These are phyloP conservation scores for Sprattus sprattus DNA, from an alignment of 2,113 vertebrate genomes.

Conservation along the genomic window DNA sequence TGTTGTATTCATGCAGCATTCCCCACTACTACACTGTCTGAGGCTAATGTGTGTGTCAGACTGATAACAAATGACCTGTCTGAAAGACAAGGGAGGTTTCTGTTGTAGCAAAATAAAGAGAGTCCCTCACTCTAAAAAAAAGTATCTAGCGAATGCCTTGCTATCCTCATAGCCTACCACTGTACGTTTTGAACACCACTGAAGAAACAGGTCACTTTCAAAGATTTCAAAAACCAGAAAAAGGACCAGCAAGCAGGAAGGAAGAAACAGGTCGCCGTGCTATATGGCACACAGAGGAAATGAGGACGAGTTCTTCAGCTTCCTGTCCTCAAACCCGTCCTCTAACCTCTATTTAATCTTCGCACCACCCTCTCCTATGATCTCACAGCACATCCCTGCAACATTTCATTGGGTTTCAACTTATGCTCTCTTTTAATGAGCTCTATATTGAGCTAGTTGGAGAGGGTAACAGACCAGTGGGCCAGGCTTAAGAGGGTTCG, in stretches of 20 bases:
- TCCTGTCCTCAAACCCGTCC: neutral
- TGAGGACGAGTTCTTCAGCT: neutral
- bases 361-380: neutral
- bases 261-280: neutral
- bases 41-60: neutral
- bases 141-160: neutral
- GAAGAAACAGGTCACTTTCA: neutral
- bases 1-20: neutral
- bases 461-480: too few species aligned
- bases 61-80: neutral
- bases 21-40: neutral
- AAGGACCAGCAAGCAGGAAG: neutral
- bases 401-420: too few species aligned
- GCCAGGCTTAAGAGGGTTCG: too few species aligned
- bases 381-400: too few species aligned
- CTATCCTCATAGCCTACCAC: neutral
- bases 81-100: neutral
- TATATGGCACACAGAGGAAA: slow-evolving; percentile 9
- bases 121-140: neutral
- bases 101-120: neutral
- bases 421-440: too few species aligned
- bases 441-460: too few species aligned
- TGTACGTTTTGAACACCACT: neutral
- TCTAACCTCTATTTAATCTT: neutral
- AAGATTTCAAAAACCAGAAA: neutral